Evolutionary conservation across 2,113 vertebrate genomes (phyloP).

Genomic region (Narcine bancroftii): DNA sequence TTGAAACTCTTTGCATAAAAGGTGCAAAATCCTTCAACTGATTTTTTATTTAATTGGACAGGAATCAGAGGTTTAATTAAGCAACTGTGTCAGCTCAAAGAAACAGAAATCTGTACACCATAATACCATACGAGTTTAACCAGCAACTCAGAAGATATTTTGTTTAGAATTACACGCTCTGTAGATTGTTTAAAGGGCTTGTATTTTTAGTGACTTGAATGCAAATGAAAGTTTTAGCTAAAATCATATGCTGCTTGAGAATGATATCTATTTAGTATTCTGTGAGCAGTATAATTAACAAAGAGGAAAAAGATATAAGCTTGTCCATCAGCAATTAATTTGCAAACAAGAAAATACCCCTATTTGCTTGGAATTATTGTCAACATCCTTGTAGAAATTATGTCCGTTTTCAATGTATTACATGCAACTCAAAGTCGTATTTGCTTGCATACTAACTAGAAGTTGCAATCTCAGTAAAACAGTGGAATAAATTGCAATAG

Average conservation of each 20-base stretch:
- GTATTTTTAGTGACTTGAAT: slow-evolving; percentile 6
- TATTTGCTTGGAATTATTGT: slow-evolving; percentile 15
- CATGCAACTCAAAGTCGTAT: not conserved
- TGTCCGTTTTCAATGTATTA: no score
- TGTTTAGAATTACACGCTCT: slow-evolving; percentile 18
- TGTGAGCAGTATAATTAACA: not conserved
- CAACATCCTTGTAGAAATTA: not conserved
- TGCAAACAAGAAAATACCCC: not conserved
- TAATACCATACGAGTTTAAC: not conserved
- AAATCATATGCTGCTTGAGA: not conserved
- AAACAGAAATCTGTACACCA: not conserved
- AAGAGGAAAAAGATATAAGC: not conserved
- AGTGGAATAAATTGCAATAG: slow-evolving; percentile 1
- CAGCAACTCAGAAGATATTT: not conserved
- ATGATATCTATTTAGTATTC: not conserved
- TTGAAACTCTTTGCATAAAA: not conserved
- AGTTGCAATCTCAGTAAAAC: slow-evolving; percentile 8
- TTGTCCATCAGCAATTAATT: not conserved
- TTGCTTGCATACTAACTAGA: not conserved
- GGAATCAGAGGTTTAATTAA: slow-evolving; percentile 26
- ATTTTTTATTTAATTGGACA: not conserved
- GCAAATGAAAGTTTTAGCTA: slow-evolving; percentile 28
- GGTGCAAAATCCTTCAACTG: not conserved
- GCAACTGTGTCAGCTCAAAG: not conserved
- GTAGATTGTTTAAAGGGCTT: slow-evolving; percentile 18